These are phyloP conservation scores for Ophioninae sp. DNA, from an alignment of 2,888 invertebrate genomes.

Conservation along the genomic window DNA sequence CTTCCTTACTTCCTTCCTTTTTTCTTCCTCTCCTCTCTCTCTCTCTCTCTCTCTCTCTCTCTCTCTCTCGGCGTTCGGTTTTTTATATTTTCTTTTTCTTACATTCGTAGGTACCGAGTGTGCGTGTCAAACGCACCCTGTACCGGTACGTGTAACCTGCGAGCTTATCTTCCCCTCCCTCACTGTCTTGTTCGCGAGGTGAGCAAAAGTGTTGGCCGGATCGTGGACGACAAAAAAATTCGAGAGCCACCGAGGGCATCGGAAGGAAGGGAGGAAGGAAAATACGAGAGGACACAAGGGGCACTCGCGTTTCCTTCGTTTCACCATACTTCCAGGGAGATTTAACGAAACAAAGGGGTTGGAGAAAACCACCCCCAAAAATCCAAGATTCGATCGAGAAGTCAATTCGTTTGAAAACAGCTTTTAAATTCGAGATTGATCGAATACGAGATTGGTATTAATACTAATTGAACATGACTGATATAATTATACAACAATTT, in stretches of 20 bases:
- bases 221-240: conserved; percentile 24
- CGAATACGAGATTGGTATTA: too few species aligned
- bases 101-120: conserved; percentile 46
- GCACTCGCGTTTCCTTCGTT: too few species aligned
- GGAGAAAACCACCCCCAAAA: too few species aligned
- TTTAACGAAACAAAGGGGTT: too few species aligned
- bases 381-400: too few species aligned
- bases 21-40: conserved; percentile 64
- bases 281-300: conserved; percentile 14
- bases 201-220: conserved; percentile 30
- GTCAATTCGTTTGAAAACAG: too few species aligned
- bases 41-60: conserved; percentile 64
- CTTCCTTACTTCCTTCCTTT: conserved; percentile 31
- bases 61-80: conserved; percentile 60
- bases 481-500: too few species aligned
- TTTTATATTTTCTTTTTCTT: conserved; percentile 38
- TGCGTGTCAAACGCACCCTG: conserved; percentile 61
- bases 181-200: conserved; percentile 8
- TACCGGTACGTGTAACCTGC: conserved; percentile 57
- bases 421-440: too few species aligned
- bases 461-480: too few species aligned
- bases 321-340: too few species aligned
- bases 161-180: conserved; percentile 18
- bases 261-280: not conserved
- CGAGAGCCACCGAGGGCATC: not conserved